Evolutionary conservation across 2,113 vertebrate genomes (phyloP).

Genomic region (Furnarius figulus): DNA sequence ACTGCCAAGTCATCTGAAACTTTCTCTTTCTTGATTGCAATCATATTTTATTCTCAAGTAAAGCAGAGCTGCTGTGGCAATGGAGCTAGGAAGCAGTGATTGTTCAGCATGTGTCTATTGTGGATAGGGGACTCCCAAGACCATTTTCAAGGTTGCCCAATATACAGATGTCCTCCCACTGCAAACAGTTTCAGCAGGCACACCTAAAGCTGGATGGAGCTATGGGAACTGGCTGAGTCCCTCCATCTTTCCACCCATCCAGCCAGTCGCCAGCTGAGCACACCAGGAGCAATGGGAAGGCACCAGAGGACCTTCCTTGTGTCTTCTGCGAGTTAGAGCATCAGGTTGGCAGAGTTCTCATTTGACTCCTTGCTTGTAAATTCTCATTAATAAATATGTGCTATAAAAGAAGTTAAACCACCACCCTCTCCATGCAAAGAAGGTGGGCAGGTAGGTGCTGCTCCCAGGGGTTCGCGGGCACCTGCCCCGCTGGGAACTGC

Average conservation of each 20-base stretch:
- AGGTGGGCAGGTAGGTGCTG: not conserved
- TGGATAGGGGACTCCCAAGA: not conserved
- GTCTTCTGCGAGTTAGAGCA: not conserved
- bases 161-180: not conserved
- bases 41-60: not conserved
- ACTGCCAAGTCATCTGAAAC: slow-evolving; percentile 9
- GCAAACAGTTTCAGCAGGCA: not conserved
- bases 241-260: not conserved
- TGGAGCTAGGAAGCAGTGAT: not conserved
- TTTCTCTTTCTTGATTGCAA: slow-evolving; percentile 38
- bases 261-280: not conserved
- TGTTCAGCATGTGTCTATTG: not conserved
- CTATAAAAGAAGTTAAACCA: not conserved
- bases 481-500: not conserved
- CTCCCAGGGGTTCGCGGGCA: not conserved
- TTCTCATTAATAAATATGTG: not conserved
- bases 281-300: not conserved
- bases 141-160: not conserved
- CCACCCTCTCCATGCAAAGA: no score
- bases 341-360: not conserved
- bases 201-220: not conserved
- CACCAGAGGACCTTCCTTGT: fast-evolving
- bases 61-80: not conserved
- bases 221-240: not conserved
- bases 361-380: not conserved